Percentiles rank a stretch among this genome's conserved stretches.
phyloP scores from a whole-genome alignment of 2,113 vertebrate species.

The Leptocoma aspasia region DNA sequence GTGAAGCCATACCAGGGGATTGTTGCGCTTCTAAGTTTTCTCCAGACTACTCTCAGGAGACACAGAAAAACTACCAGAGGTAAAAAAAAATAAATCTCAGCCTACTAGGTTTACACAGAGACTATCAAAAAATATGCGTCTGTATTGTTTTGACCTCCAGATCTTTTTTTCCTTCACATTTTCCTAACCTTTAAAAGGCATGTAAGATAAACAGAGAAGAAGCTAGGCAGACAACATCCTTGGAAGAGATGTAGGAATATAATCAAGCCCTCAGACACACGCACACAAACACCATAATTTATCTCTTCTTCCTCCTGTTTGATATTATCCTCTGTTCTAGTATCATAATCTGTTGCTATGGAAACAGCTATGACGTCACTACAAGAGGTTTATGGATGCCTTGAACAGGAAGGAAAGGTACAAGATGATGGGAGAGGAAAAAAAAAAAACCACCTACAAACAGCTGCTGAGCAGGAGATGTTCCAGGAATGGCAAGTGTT shows the following conservation, averaged over 20 bases:
- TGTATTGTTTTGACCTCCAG: constrained; percentile 23
- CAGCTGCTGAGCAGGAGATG: constrained; percentile 36
- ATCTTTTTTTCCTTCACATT: background rate
- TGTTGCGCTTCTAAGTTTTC: constrained; percentile 1
- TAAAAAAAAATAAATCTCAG: constrained; percentile 9
- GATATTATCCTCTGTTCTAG: constrained; percentile 66
- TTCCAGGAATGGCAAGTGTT: constrained; percentile 37
- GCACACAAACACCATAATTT: constrained; percentile 61
- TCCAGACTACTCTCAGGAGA: background rate
- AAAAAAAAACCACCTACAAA: constrained; percentile 25
- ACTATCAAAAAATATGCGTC: background rate
- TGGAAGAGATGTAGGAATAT: constrained; percentile 48
- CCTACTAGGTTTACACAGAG: constrained; percentile 5
- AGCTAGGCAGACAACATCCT: constrained; percentile 40
- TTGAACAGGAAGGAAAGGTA: constrained; percentile 62
- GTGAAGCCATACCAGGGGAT: background rate
- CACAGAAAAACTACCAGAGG: background rate
- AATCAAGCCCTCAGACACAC: constrained; percentile 57
- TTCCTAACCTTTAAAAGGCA: constrained; percentile 50
- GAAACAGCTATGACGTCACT: constrained; percentile 70
- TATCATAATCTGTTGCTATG: constrained; percentile 72
- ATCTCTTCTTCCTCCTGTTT: constrained; percentile 67
- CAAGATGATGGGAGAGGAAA: constrained; percentile 14
- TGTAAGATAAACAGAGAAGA: constrained; percentile 43
- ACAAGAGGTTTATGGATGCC: constrained; percentile 59